Conservation (phyloP, 1,140 invertebrate genomes). For the Bombus superbus region DNA sequence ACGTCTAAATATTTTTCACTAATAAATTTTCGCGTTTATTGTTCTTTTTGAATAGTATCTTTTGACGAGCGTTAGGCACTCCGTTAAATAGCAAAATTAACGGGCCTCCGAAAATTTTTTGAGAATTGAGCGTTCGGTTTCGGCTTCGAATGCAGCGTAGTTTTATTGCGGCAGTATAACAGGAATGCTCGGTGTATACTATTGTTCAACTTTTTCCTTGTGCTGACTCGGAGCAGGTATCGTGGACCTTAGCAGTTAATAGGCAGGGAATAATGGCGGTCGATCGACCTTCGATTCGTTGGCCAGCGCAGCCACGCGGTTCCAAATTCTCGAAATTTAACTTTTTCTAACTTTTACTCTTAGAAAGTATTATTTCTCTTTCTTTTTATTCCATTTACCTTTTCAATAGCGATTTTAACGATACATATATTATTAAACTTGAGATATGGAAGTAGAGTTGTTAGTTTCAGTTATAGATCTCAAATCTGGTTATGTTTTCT, state of each 20-base stretch:
- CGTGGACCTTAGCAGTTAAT: conserved; percentile 68
- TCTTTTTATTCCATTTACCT: fast-evolving
- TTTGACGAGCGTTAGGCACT: neutral
- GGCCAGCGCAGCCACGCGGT: conserved; percentile 45
- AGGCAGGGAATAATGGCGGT: conserved; percentile 70
- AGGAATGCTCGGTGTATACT: conserved; percentile 35
- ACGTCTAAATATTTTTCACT: neutral
- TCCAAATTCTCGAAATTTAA: conserved; percentile 47
- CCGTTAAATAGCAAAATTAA: conserved; percentile 33
- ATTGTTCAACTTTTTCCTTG: conserved; percentile 55
- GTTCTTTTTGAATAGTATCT: neutral
- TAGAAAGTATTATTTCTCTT: neutral
- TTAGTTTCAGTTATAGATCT: neutral
- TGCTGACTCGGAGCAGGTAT: conserved; percentile 72
- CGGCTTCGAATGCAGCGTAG: conserved; percentile 30
- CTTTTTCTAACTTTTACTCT: neutral
- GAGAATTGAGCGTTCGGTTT: conserved; percentile 41
- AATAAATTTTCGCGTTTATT: neutral
- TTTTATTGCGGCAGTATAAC: conserved; percentile 53
- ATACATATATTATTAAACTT: neutral
- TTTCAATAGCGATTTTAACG: neutral
- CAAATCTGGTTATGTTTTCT: neutral
- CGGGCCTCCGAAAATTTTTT: conserved; percentile 34
- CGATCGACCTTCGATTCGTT: conserved; percentile 70
- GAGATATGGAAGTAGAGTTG: neutral